Conservation (phyloP, 2,113 vertebrate genomes). For the Xiphias gladius region DNA sequence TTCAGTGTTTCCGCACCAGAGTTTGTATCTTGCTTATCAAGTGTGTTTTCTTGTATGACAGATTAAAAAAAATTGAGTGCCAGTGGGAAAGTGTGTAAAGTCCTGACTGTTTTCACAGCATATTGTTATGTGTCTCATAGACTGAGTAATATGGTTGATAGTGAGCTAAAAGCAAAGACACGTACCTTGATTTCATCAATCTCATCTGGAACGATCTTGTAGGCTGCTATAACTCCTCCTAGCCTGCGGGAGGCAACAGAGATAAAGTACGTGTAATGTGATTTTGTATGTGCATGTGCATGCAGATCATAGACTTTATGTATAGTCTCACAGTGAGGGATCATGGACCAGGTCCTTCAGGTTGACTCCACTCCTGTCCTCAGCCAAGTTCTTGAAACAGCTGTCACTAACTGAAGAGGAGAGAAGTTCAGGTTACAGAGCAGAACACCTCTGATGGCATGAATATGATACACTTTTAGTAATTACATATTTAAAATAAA, state of each 20-base stretch:
- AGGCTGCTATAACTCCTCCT: conserved; percentile 95
- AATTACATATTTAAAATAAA: not conserved
- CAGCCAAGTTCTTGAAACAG: conserved; percentile 97
- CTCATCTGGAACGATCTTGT: conserved; percentile 99
- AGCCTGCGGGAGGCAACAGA: conserved; percentile 87
- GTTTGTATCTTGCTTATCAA: not conserved
- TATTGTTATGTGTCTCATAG: not conserved
- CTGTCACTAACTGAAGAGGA: conserved; percentile 95
- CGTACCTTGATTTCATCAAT: conserved; percentile 98
- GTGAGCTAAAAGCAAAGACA: not conserved
- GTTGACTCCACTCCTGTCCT: conserved; percentile 98
- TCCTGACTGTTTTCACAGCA: not conserved
- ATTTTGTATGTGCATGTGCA: not conserved
- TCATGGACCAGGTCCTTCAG: conserved; percentile 99
- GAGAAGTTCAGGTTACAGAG: conserved; percentile 29
- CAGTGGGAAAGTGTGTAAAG: not conserved
- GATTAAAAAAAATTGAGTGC: not conserved
- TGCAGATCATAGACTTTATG: conserved; percentile 64
- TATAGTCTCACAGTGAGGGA: conserved; percentile 94
- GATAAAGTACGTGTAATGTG: conserved; percentile 1
- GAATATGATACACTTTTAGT: not conserved
- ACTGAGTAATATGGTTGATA: not conserved
- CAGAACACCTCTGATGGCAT: not conserved
- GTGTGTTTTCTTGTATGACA: not conserved
- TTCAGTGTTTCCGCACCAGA: not conserved